phyloP scores from a whole-genome alignment of 2,888 invertebrate species.

The Apantesis nais region DNA sequence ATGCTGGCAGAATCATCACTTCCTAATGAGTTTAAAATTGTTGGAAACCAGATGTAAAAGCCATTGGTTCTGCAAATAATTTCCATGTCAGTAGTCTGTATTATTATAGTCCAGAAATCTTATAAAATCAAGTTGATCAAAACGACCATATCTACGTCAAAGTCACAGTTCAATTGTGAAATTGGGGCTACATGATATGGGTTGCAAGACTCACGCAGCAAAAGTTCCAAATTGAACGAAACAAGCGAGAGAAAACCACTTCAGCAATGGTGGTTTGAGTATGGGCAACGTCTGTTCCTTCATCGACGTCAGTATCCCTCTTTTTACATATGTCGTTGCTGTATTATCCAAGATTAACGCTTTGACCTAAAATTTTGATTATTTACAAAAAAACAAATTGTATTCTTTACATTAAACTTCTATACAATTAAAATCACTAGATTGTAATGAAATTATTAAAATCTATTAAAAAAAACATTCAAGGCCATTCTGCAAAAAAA shows the following conservation, averaged over 20 bases:
- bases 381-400: neutral
- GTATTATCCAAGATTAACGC: slow-evolving; percentile 56
- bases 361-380: slow-evolving; percentile 58
- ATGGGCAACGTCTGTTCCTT: slow-evolving; percentile 84
- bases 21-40: slow-evolving; percentile 83
- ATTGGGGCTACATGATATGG: no score
- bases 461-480: neutral
- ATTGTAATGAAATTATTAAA: neutral
- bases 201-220: slow-evolving; percentile 84
- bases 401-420: neutral
- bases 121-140: neutral
- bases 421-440: neutral
- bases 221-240: slow-evolving; percentile 88
- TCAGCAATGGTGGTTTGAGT: slow-evolving; percentile 82
- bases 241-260: slow-evolving; percentile 84
- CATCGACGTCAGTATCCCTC: slow-evolving; percentile 79
- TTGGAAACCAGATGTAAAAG: slow-evolving; percentile 86
- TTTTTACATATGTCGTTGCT: neutral
- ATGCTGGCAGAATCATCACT: slow-evolving; percentile 66
- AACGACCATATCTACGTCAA: neutral
- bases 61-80: slow-evolving; percentile 76
- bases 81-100: neutral
- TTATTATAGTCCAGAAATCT: neutral
- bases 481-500: neutral
- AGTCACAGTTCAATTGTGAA: no score